phyloP scores from a whole-genome alignment of 2,888 invertebrate genomes.

The Harmothoe impar region DNA sequence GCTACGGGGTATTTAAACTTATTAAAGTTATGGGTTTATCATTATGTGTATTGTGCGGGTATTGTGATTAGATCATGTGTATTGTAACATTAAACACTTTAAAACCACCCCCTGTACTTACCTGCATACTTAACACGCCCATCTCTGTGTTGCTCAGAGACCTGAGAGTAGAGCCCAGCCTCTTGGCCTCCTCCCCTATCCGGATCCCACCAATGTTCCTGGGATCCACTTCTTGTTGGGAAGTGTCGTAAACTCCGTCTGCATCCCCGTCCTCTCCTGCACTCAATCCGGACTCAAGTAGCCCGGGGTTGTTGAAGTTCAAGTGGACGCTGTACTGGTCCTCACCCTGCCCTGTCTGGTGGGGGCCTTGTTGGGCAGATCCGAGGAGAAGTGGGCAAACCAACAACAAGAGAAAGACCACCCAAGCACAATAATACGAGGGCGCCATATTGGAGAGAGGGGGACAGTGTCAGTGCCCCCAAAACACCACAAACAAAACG shows the following conservation, averaged over 20 bases:
- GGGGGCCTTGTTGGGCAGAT: constrained; percentile 4
- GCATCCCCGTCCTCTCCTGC: background rate
- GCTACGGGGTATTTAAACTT: too few species aligned
- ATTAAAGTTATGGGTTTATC: too few species aligned
- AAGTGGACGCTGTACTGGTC: constrained; percentile 51
- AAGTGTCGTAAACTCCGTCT: constrained; percentile 62
- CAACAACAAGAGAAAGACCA: background rate
- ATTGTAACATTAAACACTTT: too few species aligned
- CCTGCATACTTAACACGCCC: constrained; percentile 84
- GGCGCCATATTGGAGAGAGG: constrained; percentile 48
- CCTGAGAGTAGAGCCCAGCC: constrained; percentile 80
- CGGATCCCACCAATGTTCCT: constrained; percentile 78
- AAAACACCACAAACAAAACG: constrained; percentile 53
- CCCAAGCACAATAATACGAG: constrained; percentile 60
- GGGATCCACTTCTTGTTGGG: constrained; percentile 76
- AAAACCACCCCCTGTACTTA: constrained; percentile 72
- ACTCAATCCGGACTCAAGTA: constrained; percentile 60
- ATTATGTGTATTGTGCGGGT: too few species aligned
- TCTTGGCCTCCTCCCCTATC: constrained; percentile 78
- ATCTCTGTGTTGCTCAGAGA: constrained; percentile 83
- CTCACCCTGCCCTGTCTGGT: background rate
- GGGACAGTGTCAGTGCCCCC: background rate
- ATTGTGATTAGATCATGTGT: too few species aligned
- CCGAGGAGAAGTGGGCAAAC: background rate
- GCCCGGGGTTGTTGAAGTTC: constrained; percentile 67